Evolutionary conservation across 2,888 invertebrate genomes (phyloP).

Genomic region (Eupithecia subfuscata): DNA sequence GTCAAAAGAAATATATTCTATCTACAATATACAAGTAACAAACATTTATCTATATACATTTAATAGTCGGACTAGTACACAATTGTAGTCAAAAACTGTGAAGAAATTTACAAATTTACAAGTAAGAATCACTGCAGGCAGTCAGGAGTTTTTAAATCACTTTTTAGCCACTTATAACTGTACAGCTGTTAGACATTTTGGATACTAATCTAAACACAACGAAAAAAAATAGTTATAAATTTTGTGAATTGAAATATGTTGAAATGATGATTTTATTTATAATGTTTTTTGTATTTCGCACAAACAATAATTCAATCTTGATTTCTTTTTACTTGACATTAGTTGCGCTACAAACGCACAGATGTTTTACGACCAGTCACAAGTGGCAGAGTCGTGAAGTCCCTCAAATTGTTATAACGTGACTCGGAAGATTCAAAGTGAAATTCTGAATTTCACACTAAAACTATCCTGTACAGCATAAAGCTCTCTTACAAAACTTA

Average conservation of each 20-base stretch:
- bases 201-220: neutral
- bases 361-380: conserved; percentile 59
- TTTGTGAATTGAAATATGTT: neutral
- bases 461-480: conserved; percentile 77
- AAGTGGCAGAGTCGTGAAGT: conserved; percentile 61
- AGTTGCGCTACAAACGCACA: conserved; percentile 34
- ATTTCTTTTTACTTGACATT: conserved; percentile 13
- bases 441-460: conserved; percentile 81
- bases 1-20: conserved; percentile 82
- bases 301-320: neutral
- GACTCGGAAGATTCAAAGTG: conserved; percentile 70
- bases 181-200: neutral
- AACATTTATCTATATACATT: conserved; percentile 83
- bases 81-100: conserved; percentile 73
- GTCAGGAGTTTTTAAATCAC: conserved; percentile 49
- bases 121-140: conserved; percentile 63
- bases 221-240: neutral
- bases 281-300: neutral
- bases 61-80: conserved; percentile 82
- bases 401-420: conserved; percentile 58
- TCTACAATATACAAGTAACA: conserved; percentile 84
- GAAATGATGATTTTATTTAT: neutral
- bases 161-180: conserved; percentile 30
- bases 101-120: conserved; percentile 74
- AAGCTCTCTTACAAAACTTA: conserved; percentile 83